Conservation (phyloP, 2,113 vertebrate species). For the Pterocles orientalis region DNA sequence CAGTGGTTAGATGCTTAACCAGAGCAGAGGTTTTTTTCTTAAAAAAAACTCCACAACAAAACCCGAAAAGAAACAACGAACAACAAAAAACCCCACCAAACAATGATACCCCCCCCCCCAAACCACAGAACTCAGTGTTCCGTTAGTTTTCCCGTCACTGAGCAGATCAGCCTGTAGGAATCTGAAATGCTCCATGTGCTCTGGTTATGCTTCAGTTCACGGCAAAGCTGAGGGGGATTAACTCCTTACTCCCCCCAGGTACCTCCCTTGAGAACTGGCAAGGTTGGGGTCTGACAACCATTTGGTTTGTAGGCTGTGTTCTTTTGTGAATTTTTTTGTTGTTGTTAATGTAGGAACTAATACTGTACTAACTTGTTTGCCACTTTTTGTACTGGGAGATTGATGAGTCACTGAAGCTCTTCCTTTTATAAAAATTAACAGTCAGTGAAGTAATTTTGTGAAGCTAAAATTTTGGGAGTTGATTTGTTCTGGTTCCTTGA, state of each 20-base stretch:
- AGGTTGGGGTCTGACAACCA: background rate
- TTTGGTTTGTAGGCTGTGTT: background rate
- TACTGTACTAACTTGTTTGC: background rate
- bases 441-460: background rate
- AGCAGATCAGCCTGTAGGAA: conserved; percentile 34
- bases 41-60: background rate
- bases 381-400: background rate
- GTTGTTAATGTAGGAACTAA: background rate
- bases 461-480: background rate
- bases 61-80: background rate
- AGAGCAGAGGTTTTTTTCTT: background rate
- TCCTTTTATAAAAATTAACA: background rate
- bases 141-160: background rate
- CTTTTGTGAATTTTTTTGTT: background rate
- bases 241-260: background rate
- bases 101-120: rapidly evolving
- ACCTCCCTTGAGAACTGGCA: background rate
- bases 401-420: background rate
- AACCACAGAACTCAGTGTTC: background rate
- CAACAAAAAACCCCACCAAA: background rate
- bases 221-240: background rate
- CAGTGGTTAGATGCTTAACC: background rate
- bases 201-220: background rate
- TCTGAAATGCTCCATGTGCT: background rate
- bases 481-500: background rate